Evolutionary conservation across 1,140 invertebrate genomes (phyloP), one percentile per base, ranked within the genome.

Genomic region (Nasonia longicornis): DNA sequence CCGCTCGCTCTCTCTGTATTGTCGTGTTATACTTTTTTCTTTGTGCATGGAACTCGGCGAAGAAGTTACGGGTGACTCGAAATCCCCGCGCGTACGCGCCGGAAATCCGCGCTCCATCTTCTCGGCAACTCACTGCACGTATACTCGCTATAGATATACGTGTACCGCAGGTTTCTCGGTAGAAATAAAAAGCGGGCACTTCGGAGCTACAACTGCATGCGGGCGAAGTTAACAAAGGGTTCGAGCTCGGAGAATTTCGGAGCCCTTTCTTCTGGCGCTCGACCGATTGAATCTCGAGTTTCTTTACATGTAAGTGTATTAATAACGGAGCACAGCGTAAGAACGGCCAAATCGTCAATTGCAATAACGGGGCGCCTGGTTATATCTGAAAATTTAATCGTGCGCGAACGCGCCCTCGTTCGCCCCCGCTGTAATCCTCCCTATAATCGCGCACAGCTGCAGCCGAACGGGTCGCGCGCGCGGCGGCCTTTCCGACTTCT

Each of bases 351-450:
- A 67, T 29, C 22, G 66, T 67, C 29, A 31, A 67, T 67, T 67
- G 66, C 29, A 14, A 69, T 35, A 69, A 69, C 31, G 66, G 22
- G 66, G 22, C 26, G 10, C 1, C 66, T 31, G 66, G 11, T 35
- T 69, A 69, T 69, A 69, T 69, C 66, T n/a, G 66, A 20, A n/a
- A 71, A 71, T 71, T 71, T 71, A 71, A 71, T 71, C 70, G 70
- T 29, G 70, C 31, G 70, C 35, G 12, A 70, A 70, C 38, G 10
- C 70, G 70, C 35, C 7, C 16, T n/a, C 12, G 16, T 52, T n/a
- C 3, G 26, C 26, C 7, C 20, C 16, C 3, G 52, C 52, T 6
- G 52, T 35, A 7, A 14, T n/a, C 16, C 16, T n/a, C 52, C 70
- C 70, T 12, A 29, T 71, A 71, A 71, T 71, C 70, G 69, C 7